Evolutionary conservation across 1,140 invertebrate genomes (phyloP).

Genomic region (Drosophila virilis): DNA sequence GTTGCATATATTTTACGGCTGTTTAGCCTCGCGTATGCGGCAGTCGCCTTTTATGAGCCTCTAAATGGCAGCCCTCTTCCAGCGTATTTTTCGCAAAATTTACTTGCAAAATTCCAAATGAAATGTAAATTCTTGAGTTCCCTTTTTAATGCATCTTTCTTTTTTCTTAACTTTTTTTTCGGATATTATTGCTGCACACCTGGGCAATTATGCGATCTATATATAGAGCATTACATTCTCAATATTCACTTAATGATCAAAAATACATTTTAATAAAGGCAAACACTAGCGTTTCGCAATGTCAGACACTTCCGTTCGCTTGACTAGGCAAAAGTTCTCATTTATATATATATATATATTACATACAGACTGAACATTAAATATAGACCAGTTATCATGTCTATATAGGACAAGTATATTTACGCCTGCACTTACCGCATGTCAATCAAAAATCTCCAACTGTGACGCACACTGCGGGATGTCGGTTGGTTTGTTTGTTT

Average conservation of each 20-base stretch:
- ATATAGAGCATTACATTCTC: constrained; percentile 40
- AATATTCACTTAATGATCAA: constrained; percentile 70
- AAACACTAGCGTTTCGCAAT: constrained; percentile 39
- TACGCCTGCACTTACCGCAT: constrained; percentile 56
- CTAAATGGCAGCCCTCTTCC: constrained; percentile 44
- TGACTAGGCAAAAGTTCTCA: constrained; percentile 60
- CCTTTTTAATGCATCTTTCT: not conserved
- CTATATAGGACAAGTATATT: not conserved
- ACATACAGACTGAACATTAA: not conserved
- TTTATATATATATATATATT: constrained; percentile 2
- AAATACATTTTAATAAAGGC: constrained; percentile 73
- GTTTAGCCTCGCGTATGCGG: constrained; percentile 77
- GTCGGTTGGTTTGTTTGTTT: constrained; percentile 46
- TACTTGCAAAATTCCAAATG: constrained; percentile 59
- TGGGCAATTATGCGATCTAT: constrained; percentile 59
- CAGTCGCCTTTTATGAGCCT: constrained; percentile 75
- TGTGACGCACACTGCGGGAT: constrained; percentile 53
- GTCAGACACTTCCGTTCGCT: constrained; percentile 62
- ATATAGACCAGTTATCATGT: constrained; percentile 33
- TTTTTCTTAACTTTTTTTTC: not conserved
- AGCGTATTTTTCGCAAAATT: constrained; percentile 28
- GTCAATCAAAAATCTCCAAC: constrained; percentile 76
- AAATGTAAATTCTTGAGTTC: constrained; percentile 61
- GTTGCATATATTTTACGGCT: constrained; percentile 78
- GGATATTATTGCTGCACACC: constrained; percentile 43